Percentiles rank a stretch among this genome's conserved stretches.
phyloP scores from a whole-genome alignment of 2,113 vertebrate genomes.

The Pleuronectes platessa region DNA sequence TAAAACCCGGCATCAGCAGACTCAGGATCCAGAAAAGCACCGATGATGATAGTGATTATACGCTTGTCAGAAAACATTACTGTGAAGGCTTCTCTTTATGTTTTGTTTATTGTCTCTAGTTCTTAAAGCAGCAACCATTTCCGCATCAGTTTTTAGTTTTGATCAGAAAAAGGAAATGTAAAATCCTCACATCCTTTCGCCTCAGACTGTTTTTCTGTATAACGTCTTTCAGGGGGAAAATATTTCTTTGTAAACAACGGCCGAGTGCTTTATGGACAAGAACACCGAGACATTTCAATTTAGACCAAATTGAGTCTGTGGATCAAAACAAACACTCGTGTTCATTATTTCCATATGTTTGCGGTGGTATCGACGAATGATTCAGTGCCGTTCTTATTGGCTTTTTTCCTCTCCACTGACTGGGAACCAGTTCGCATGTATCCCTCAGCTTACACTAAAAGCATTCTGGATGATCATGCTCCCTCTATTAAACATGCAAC shows the following conservation, averaged over 20 bases:
- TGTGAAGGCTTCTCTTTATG: neutral
- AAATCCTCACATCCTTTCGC: neutral
- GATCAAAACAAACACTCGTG: constrained; percentile 42
- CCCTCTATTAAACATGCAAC: constrained; percentile 42
- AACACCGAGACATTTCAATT: constrained; percentile 47
- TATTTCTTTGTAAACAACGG: constrained; percentile 26
- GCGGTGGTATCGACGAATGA: constrained; percentile 18
- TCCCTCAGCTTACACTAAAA: constrained; percentile 54
- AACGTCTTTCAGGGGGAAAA: constrained; percentile 34
- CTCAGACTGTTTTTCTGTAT: constrained; percentile 16
- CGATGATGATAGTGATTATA: constrained; percentile 16
- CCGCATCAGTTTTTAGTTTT: neutral
- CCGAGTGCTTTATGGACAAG: constrained; percentile 50
- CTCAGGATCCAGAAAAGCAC: neutral
- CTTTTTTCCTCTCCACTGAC: constrained; percentile 38
- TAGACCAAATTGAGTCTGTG: constrained; percentile 31
- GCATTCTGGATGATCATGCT: constrained; percentile 16
- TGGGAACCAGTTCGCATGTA: constrained; percentile 44
- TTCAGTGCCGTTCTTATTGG: constrained; percentile 46
- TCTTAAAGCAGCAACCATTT: constrained; percentile 9
- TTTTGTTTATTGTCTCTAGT: neutral
- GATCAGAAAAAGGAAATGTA: neutral
- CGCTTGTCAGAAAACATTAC: neutral
- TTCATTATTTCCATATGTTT: constrained; percentile 28
- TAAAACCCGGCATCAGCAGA: constrained; percentile 12